Evolutionary conservation across 2,113 vertebrate genomes (phyloP).

Genomic region (Anser cygnoides): DNA sequence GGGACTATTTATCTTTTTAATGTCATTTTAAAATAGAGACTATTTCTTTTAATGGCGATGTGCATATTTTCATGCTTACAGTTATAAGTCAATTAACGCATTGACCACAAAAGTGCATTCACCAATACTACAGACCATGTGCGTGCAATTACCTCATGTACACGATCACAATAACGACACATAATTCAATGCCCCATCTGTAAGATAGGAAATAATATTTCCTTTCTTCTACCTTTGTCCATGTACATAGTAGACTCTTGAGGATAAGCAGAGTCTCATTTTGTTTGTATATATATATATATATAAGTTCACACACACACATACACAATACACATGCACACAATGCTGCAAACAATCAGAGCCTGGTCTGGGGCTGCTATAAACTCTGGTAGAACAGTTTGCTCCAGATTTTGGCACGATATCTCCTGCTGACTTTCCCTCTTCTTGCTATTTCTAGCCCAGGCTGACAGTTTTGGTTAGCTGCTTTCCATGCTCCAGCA

Average conservation of each 20-base stretch:
- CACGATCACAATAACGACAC: slow-evolving; percentile 8
- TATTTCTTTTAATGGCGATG: background rate
- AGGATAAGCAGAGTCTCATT: background rate
- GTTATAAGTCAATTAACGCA: background rate
- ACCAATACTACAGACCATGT: background rate
- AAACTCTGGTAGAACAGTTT: background rate
- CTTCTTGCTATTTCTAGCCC: background rate
- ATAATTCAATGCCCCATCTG: slow-evolving; percentile 35
- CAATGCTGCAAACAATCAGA: background rate
- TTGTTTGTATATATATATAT: background rate
- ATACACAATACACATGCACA: background rate
- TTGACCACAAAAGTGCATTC: background rate
- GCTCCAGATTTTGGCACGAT: background rate
- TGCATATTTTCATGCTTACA: background rate
- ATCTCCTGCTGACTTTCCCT: background rate
- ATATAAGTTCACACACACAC: background rate
- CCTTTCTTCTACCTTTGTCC: slow-evolving; percentile 44
- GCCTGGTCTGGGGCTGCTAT: background rate
- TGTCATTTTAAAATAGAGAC: background rate
- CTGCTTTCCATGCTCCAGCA: background rate
- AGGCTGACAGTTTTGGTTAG: background rate
- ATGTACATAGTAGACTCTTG: background rate
- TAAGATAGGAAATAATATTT: slow-evolving; percentile 36
- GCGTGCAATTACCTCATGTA: slow-evolving; percentile 26
- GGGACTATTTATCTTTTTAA: background rate